Percentiles rank a stretch among this genome's conserved stretches.
These are phyloP conservation scores for Fopius arisanus DNA, from an alignment of 1,140 invertebrate species.

Conservation along the genomic window DNA sequence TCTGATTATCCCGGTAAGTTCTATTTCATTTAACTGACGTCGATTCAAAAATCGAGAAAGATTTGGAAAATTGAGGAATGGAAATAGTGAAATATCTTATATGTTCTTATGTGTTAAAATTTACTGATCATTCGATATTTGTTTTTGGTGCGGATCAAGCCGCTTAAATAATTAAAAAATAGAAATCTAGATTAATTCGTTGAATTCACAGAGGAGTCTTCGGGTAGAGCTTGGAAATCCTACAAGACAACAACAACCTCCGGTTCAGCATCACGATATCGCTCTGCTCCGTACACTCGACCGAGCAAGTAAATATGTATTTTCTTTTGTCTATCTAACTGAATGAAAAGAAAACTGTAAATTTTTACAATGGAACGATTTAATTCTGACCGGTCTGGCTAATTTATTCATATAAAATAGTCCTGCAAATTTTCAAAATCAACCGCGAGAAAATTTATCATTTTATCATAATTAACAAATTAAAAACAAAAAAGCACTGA, in stretches of 20 bases:
- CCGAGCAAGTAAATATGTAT: conserved; percentile 59
- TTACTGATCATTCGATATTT: too few relatives aligned
- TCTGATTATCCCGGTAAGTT: conserved; percentile 61
- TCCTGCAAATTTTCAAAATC: neutral
- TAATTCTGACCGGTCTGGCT: neutral
- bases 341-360: neutral
- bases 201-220: conserved; percentile 63
- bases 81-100: too few relatives aligned
- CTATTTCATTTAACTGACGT: neutral
- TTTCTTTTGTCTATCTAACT: neutral
- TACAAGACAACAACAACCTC: conserved; percentile 64
- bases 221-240: conserved; percentile 64
- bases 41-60: too few relatives aligned
- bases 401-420: conserved; percentile 6
- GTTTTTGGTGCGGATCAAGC: too few relatives aligned
- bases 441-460: neutral
- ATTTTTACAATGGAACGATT: neutral
- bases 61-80: too few relatives aligned
- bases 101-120: too few relatives aligned
- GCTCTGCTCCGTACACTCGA: conserved; percentile 59
- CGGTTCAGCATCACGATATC: conserved; percentile 60
- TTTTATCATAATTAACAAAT: neutral
- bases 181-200: conserved; percentile 46
- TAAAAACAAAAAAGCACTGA: neutral
- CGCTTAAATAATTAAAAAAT: neutral